A percentile compares a stretch with the other conserved stretches of the same genome.
phyloP scores from a whole-genome alignment of 1,140 invertebrate species.

The Aporrectodea caliginosa region DNA sequence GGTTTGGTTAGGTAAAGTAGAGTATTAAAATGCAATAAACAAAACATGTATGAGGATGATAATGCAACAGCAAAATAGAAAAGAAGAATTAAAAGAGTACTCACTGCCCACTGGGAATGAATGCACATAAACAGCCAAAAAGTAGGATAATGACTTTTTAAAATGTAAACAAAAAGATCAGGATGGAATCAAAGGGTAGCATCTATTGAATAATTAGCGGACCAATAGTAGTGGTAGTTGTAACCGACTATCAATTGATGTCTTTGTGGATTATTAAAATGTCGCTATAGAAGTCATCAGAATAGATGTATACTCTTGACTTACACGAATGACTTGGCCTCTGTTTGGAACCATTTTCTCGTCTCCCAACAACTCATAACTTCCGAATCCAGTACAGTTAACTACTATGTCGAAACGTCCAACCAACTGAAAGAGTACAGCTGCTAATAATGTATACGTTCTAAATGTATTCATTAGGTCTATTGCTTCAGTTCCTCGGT shows the following conservation, averaged over 20 bases:
- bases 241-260: background rate
- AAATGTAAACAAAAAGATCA: no score
- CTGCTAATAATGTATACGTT: background rate
- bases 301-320: background rate
- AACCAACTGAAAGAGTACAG: slow-evolving; percentile 35
- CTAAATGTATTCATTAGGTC: background rate
- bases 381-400: slow-evolving; percentile 82
- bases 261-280: slow-evolving; percentile 1
- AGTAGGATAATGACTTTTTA: background rate
- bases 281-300: slow-evolving; percentile 8
- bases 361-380: slow-evolving; percentile 73
- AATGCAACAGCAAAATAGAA: no score
- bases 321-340: slow-evolving; percentile 79
- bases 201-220: no score
- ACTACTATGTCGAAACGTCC: slow-evolving; percentile 71
- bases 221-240: background rate
- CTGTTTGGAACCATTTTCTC: slow-evolving; percentile 70
- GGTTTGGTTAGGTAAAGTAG: no score
- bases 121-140: background rate
- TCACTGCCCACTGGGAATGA: no score
- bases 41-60: no score
- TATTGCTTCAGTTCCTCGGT: background rate
- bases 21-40: no score
- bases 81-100: no score
- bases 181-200: no score